Conservation (phyloP, 2,888 invertebrate species). For the Tiphia femorata region DNA sequence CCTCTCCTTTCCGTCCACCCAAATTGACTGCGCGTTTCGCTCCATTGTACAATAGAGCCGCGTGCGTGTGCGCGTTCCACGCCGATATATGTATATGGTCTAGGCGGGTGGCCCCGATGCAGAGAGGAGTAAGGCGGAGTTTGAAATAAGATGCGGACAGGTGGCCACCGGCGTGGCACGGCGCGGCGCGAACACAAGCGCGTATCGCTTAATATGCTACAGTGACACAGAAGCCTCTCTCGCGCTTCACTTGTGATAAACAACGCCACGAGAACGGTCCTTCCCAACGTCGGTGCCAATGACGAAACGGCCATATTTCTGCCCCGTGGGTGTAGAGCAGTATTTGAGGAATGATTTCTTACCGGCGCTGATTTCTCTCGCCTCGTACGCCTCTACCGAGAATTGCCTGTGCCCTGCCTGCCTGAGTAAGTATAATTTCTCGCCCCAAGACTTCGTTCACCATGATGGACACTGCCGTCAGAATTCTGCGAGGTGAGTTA, state of each 20-base stretch:
- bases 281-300: conserved; percentile 10
- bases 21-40: neutral
- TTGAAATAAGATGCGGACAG: conserved; percentile 40
- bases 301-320: neutral
- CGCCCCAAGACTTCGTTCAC: no score
- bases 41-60: neutral
- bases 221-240: neutral
- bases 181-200: no score
- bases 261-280: conserved; percentile 8
- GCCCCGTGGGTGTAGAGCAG: neutral
- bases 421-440: no score
- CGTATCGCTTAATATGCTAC: conserved; percentile 1
- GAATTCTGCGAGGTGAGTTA: no score
- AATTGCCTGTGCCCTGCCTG: no score
- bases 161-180: conserved; percentile 25
- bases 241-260: conserved; percentile 11
- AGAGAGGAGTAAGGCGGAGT: conserved; percentile 3
- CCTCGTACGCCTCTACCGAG: neutral
- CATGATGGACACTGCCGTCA: no score
- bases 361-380: neutral
- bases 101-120: conserved; percentile 11
- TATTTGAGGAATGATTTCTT: conserved; percentile 1
- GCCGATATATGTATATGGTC: conserved; percentile 1
- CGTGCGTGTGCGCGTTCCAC: neutral
- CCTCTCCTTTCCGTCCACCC: no score